Conservation (phyloP, 2,797 vertebrate genomes). For the Pantherophis alleghaniensis region DNA sequence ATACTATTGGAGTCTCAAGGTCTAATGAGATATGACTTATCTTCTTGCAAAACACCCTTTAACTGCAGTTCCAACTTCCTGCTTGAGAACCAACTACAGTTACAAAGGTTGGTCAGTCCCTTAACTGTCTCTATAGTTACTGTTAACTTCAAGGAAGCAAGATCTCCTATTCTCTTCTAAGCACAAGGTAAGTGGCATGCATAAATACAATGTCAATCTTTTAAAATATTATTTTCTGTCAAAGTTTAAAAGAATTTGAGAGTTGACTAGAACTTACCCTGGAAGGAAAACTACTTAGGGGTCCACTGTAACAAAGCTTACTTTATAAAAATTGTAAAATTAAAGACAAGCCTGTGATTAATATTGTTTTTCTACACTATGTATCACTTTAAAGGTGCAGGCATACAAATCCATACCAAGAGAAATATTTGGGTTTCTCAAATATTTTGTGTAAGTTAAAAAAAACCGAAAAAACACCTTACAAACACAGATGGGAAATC, state of each 20-base stretch:
- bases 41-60: not conserved
- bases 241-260: not conserved
- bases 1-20: not conserved
- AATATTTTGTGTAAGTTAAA: not conserved
- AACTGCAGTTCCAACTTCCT: constrained; percentile 13
- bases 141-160: not conserved
- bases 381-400: not conserved
- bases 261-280: not conserved
- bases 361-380: not conserved
- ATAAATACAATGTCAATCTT: not conserved
- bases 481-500: not conserved
- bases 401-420: no score
- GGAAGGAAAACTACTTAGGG: not conserved
- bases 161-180: not conserved
- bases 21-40: not conserved
- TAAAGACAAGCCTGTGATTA: not conserved
- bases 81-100: not conserved
- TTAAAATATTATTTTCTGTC: not conserved
- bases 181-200: not conserved
- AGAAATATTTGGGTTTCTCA: not conserved
- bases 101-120: not conserved
- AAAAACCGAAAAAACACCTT: not conserved
- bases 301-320: not conserved
- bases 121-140: not conserved
- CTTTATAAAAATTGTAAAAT: not conserved